A percentile compares a stretch with the other conserved stretches of the same genome.
Conservation (phyloP, 2,888 invertebrate genomes). For the Athetis lepigone region DNA sequence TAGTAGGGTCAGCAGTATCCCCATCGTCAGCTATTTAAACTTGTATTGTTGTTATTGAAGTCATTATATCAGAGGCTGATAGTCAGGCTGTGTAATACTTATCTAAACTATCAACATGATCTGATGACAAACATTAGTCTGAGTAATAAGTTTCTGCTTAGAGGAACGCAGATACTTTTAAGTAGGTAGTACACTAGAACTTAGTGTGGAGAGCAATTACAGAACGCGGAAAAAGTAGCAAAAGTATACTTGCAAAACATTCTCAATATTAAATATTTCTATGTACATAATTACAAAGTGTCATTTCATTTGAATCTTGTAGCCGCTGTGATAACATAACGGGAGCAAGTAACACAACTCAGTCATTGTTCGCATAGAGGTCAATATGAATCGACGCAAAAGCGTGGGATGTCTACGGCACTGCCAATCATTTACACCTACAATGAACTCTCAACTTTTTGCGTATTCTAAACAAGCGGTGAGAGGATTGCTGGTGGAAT, state of each 20-base stretch:
- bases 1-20: conserved; percentile 5
- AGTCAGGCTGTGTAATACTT: no score
- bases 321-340: conserved; percentile 49
- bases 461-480: conserved; percentile 61
- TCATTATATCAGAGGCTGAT: conserved; percentile 19
- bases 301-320: conserved; percentile 32
- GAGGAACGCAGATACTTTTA: not conserved
- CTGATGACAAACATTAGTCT: no score
- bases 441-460: conserved; percentile 65
- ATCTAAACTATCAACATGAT: no score
- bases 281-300: conserved; percentile 2
- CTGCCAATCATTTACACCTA: conserved; percentile 69
- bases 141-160: no score
- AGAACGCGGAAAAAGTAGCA: not conserved
- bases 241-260: not conserved
- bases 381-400: conserved; percentile 74
- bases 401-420: conserved; percentile 81
- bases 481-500: conserved; percentile 63
- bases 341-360: conserved; percentile 48
- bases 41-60: conserved; percentile 16
- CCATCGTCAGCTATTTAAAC: not conserved
- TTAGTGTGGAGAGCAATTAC: conserved; percentile 1
- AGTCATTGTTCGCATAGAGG: conserved; percentile 72
- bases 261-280: not conserved
- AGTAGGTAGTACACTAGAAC: not conserved